A percentile compares a stretch with the other conserved stretches of the same genome.
phyloP scores from a whole-genome alignment of 2,797 vertebrate species.

The Danio aesculapii region DNA sequence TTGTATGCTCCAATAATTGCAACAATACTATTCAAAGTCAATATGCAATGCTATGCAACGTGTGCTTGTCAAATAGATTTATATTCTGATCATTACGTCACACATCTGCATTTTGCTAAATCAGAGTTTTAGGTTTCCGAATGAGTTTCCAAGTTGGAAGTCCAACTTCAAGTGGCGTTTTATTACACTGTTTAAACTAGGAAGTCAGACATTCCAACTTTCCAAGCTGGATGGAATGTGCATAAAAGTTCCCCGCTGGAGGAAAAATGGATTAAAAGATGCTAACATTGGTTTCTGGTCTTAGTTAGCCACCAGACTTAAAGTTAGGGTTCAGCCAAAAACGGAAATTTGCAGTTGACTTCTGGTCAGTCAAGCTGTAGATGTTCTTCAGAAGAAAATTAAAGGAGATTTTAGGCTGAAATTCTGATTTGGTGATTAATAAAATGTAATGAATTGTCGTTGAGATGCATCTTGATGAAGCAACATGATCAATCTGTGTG shows the following conservation, averaged over 20 bases:
- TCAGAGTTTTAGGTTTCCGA: constrained; percentile 4
- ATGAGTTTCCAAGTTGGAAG: neutral
- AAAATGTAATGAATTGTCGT: no score
- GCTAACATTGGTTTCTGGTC: neutral
- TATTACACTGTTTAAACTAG: neutral
- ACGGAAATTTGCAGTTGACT: no score
- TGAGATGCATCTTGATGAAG: no score
- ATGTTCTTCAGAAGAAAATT: no score
- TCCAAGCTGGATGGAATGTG: constrained; percentile 4
- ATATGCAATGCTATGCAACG: neutral
- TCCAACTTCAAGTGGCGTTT: neutral
- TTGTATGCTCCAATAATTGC: no score
- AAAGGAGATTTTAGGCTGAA: no score
- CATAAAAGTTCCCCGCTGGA: neutral
- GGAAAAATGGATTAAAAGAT: neutral
- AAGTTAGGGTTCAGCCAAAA: no score
- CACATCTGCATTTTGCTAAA: neutral
- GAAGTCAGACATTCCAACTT: neutral
- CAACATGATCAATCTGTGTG: no score
- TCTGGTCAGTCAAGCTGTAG: no score
- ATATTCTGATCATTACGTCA: neutral
- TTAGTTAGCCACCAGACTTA: neutral
- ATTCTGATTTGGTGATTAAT: no score
- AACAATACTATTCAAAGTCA: neutral
- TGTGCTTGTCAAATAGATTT: neutral